Evolutionary conservation across 2,888 invertebrate genomes (phyloP), one percentile per base, ranked within the genome.

Genomic region (Acheta domesticus): DNA sequence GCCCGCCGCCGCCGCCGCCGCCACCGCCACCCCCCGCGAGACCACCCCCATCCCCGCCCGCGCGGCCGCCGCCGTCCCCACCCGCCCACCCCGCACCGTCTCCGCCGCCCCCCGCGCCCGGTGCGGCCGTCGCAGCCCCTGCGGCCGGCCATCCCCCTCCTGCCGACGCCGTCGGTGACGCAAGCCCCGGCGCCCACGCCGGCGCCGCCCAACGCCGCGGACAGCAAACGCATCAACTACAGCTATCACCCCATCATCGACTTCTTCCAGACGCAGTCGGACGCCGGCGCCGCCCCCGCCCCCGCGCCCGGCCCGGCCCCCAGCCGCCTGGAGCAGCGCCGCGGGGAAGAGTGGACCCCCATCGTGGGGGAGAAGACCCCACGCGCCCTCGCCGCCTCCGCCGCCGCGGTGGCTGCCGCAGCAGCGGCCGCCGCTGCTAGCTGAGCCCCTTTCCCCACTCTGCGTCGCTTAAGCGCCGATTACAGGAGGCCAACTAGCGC

Each of bases 191-290:
- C 11, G 36, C 11, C 48, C 14, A 36, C 36, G n/a, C 16, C 75
- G 75, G 3, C 75, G 2, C 23, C 73, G 1, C 14, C 74, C 2
- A 11, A 12, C 74, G 50, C 74, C 14, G 74, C 78, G 36, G 79
- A 77, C n/a, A 21, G 78, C 73, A 89, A 91, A 84, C 89, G 92
- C 84, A 90, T 94, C 75, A 94, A 94, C 87, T 94, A 94, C 85
- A 93, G 92, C 85, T 94, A 94, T 84, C 94, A 94, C 86, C 94
- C 94, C 1, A 94, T 94, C 77, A 93, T 94, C 83, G 94, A 94
- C 84, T 94, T 93, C 85, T 94, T 94, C 85, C 91, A 81, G 80
- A 77, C 80, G 12, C 81, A 80, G 48, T 20, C 48, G 48, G 49
- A 77, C 48, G 20, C 77, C 23, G 23, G 23, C 23, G 74, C 77